These are phyloP conservation scores for Phainopepla nitens DNA, from an alignment of 2,113 vertebrate species.

Conservation along the genomic window DNA sequence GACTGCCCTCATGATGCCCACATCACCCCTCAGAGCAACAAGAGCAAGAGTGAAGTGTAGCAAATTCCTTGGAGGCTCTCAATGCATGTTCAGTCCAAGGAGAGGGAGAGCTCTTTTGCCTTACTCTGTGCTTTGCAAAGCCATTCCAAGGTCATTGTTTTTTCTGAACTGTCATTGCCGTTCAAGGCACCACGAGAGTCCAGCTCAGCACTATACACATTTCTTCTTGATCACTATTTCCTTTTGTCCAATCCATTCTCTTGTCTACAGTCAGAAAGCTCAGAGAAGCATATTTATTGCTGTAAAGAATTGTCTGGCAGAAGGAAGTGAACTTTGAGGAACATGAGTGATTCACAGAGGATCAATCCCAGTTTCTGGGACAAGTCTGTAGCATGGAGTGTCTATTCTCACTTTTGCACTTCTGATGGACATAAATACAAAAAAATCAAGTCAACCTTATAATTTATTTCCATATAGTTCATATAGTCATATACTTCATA, in stretches of 20 bases:
- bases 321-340: background rate
- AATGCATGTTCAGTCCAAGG: fast-evolving
- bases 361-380: background rate
- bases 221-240: background rate
- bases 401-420: background rate
- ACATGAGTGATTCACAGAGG: background rate
- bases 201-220: background rate
- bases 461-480: background rate
- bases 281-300: background rate
- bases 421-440: background rate
- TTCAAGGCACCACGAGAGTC: background rate
- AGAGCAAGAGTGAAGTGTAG: background rate
- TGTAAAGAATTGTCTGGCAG: background rate
- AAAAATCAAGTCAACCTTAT: background rate
- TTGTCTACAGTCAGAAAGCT: background rate
- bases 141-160: fast-evolving
- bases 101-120: background rate
- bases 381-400: background rate
- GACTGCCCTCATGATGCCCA: background rate
- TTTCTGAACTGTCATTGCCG: background rate
- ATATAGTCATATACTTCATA: background rate
- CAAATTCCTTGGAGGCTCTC: background rate
- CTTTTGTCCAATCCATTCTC: background rate
- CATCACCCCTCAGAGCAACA: background rate
- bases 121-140: background rate